Percentiles rank a stretch among this genome's conserved stretches.
Conservation (phyloP, 2,113 vertebrate genomes). For the Notothenia coriiceps region DNA sequence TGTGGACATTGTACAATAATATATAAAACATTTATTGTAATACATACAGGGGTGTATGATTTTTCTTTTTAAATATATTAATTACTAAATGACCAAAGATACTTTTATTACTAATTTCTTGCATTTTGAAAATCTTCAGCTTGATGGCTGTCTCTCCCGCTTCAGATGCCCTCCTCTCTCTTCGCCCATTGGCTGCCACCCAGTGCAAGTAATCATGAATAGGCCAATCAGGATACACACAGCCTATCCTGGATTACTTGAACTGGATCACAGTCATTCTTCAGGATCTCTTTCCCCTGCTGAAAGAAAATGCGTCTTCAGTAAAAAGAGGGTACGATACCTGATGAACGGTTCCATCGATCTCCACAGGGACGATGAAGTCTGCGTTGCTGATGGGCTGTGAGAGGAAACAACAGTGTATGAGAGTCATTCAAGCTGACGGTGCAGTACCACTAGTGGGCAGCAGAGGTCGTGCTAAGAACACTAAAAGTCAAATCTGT, state of each 20-base stretch:
- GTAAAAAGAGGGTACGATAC: slow-evolving; percentile 73
- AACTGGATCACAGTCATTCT: slow-evolving; percentile 89
- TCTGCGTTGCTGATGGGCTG: slow-evolving; percentile 99
- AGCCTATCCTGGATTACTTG: slow-evolving; percentile 99
- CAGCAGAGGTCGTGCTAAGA: slow-evolving; percentile 69
- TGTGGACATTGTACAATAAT: too few relatives aligned
- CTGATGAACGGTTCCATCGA: slow-evolving; percentile 99
- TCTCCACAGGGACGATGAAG: slow-evolving; percentile 99
- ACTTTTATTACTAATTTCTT: neutral
- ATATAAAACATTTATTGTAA: too few relatives aligned
- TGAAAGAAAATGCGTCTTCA: neutral
- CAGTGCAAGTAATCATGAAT: slow-evolving; percentile 99
- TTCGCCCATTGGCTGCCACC: slow-evolving; percentile 80
- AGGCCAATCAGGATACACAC: slow-evolving; percentile 93
- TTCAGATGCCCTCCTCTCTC: neutral
- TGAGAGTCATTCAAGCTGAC: neutral
- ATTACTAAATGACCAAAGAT: too few relatives aligned
- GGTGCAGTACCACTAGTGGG: slow-evolving; percentile 27
- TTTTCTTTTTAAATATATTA: too few relatives aligned
- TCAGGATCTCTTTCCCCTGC: slow-evolving; percentile 10
- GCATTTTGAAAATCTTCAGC: neutral
- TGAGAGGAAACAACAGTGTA: slow-evolving; percentile 51
- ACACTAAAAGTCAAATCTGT: slow-evolving; percentile 14
- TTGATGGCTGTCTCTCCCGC: neutral
- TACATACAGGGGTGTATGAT: too few relatives aligned